phyloP scores from a whole-genome alignment of 2,888 invertebrate species.

The Craniophora ligustri region DNA sequence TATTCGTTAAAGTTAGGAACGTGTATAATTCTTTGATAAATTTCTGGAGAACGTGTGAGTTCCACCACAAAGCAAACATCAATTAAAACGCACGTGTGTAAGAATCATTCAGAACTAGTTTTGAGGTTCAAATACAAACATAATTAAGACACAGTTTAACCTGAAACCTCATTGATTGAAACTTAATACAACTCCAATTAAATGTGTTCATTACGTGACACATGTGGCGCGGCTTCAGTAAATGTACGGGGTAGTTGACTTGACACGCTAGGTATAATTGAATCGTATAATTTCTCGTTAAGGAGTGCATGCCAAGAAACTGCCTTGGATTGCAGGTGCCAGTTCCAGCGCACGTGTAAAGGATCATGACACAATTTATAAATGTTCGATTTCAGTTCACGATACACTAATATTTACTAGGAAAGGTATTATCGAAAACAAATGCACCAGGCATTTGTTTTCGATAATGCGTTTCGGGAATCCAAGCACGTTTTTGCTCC shows the following conservation, averaged over 20 bases:
- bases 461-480: constrained; percentile 14
- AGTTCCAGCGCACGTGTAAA: constrained; percentile 9
- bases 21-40: constrained; percentile 1
- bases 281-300: constrained; percentile 16
- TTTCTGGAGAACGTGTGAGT: constrained; percentile 18
- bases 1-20: neutral
- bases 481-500: constrained; percentile 33
- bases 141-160: constrained; percentile 4
- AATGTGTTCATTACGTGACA: constrained; percentile 18
- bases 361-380: constrained; percentile 12
- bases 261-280: constrained; percentile 2
- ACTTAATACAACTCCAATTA: constrained; percentile 26
- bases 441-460: constrained; percentile 13
- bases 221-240: constrained; percentile 13
- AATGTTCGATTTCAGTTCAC: constrained; percentile 2
- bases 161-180: constrained; percentile 27
- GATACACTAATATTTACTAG: constrained; percentile 16
- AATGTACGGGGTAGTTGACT: constrained; percentile 9
- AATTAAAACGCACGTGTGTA: neutral
- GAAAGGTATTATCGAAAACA: too few relatives aligned
- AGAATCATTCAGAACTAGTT: neutral
- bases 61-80: constrained; percentile 20
- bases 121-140: constrained; percentile 5
- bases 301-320: constrained; percentile 12
- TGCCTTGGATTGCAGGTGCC: constrained; percentile 20